Evolutionary conservation across 2,113 vertebrate genomes (phyloP), one percentile per base, ranked within the genome.

Genomic region (Elephantulus edwardii): DNA sequence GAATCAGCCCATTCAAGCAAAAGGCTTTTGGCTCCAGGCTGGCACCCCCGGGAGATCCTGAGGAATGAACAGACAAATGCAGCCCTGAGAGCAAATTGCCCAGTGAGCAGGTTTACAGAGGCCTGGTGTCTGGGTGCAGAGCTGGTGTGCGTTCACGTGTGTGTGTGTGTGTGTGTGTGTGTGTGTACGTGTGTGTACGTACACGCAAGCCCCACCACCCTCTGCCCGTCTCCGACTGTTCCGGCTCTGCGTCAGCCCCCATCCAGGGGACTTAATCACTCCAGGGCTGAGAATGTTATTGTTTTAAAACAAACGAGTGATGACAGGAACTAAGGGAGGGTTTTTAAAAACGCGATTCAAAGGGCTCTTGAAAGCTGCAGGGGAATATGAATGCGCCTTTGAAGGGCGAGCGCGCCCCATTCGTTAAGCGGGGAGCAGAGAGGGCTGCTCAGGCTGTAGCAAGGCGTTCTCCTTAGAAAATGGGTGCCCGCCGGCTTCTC

Each of bases 321-420:
- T 19, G 79, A 22, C 16, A 88, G 72, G 91, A 95, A 76, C 76
- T 17, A 19, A 38, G 86, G 87, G 94, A 95, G 93, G 93, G 83
- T 96, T 95, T 93, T 95, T 92, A 52, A 93, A 95, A 95, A 88
- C 0, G 5, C 81, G 52, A 97, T 97, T 97, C 97, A 97, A 96
- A 97, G 96, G 93, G 82, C 95, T 97, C 97, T 97, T 97, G 96
- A 97, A 97, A 96, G 96, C 97, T 97, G 95, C 97, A 92, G 96
- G 97, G 93, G 97, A 97, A 97, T 96, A 96, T 93, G 96, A 97
- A 97, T 97, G 97, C 56, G 96, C 84, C 97, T 98, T 97, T 98
- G 97, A 98, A 97, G 97, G 96, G 92, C 89, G 93, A 94, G 96
- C 91, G 95, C 88, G 96, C 95, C 96, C 14, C 97, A 96, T 98